A percentile compares a stretch with the other conserved stretches of the same genome.
Conservation (phyloP, 2,797 vertebrate genomes). For the Carcharodon carcharias region DNA sequence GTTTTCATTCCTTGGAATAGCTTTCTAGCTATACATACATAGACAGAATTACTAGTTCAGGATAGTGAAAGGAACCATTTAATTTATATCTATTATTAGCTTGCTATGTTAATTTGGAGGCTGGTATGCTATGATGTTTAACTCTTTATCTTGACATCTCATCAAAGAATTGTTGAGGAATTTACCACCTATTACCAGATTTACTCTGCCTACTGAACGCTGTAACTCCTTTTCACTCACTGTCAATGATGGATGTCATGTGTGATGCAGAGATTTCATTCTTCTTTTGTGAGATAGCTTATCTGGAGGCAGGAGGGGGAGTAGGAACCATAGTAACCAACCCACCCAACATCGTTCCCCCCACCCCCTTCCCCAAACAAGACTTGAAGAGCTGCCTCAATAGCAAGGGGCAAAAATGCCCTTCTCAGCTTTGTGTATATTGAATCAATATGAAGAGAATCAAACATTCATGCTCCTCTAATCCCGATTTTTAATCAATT, state of each 20-base stretch:
- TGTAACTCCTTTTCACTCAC: neutral
- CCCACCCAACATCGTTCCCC: too few species aligned
- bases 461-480: neutral
- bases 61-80: neutral
- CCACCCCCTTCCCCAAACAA: neutral
- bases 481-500: neutral
- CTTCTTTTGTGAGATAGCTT: neutral
- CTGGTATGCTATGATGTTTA: neutral
- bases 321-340: neutral
- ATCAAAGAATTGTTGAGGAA: neutral
- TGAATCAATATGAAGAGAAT: neutral
- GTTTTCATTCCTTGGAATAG: neutral
- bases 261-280: neutral
- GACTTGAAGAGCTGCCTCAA: neutral
- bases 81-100: neutral
- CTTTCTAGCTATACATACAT: neutral
- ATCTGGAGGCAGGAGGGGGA: neutral
- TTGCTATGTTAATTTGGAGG: neutral
- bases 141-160: neutral
- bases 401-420: neutral
- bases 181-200: neutral
- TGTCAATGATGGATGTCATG: neutral
- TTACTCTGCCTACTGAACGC: neutral
- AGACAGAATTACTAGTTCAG: neutral
- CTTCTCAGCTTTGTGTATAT: neutral